Percentiles rank a stretch among this genome's conserved stretches.
Conservation (phyloP, 1,140 invertebrate genomes). For the Ceratina calcarata region DNA sequence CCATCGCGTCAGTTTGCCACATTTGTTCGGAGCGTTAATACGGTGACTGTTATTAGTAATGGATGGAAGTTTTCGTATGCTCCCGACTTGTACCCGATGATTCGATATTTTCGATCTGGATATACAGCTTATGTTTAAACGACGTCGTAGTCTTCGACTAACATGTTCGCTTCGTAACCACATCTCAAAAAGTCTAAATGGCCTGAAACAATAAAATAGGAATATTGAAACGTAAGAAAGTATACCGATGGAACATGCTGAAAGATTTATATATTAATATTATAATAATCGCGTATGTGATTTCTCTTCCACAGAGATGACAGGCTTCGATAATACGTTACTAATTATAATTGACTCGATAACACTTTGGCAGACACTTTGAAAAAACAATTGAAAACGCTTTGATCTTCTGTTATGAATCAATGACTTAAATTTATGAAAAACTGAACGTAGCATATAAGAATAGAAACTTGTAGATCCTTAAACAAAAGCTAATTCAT, state of each 20-base stretch:
- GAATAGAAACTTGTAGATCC: no score
- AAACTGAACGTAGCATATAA: background rate
- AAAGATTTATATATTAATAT: no score
- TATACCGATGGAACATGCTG: background rate
- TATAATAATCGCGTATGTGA: background rate
- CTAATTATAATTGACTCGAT: no score
- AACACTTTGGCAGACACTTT: no score
- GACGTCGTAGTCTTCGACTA: slow-evolving; percentile 77
- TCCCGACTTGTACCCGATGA: slow-evolving; percentile 70
- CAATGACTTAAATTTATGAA: background rate
- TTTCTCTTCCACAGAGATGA: no score
- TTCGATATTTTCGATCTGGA: slow-evolving; percentile 64
- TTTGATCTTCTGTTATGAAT: no score
- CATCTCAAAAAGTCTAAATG: slow-evolving; percentile 65
- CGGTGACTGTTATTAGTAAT: slow-evolving; percentile 73
- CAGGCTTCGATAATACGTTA: no score
- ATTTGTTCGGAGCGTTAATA: slow-evolving; percentile 74
- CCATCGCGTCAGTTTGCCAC: slow-evolving; percentile 75
- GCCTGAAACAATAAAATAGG: slow-evolving; percentile 52
- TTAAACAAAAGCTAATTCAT: no score
- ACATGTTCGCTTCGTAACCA: slow-evolving; percentile 79
- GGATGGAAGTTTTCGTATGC: slow-evolving; percentile 73
- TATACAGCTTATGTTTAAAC: slow-evolving; percentile 67
- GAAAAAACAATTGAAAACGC: no score
- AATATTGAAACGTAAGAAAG: slow-evolving; percentile 2